Evolutionary conservation across 2,113 vertebrate species (phyloP), one percentile per base, ranked within the genome.

Genomic region (Solea senegalensis): DNA sequence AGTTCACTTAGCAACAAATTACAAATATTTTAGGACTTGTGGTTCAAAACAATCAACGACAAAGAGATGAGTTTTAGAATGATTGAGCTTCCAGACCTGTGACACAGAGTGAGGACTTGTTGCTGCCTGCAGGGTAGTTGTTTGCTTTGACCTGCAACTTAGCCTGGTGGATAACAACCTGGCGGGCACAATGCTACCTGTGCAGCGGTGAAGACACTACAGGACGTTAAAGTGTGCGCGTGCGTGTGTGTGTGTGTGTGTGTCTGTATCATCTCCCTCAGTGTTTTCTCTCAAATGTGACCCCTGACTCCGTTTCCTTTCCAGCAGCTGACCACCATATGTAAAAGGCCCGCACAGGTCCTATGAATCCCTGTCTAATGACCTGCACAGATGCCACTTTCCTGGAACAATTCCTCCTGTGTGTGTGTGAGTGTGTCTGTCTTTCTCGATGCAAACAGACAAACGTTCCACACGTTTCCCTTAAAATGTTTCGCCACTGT

Each of bases 291-390:
- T 86, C 78, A 83, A 63, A 85, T 65, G 67, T 86, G 84, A 83
- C 78, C 86, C 54, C 81, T 83, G n/a, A 67, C 87, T 90, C 81
- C 64, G 72, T 72, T 76, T 85, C 81, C 80, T 64, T 83, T 85
- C 89, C 80, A 90, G 90, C 90, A 92, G 90, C 88, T 93, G 91
- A 95, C 87, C 89, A 76, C 89, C 93, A 93, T 82, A 90, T 94
- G 94, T 90, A 92, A 82, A 84, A 78, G 56, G 72, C 66, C 76
- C 70, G 75, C 89, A 90, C 85, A 69, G 0, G 84, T 89, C 72
- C 78, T 61, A 66, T 80, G 80, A 80, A 77, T 90, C 80, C 73
- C 84, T 51, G 67, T 70, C 83, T 94, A 92, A 94, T 91, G 91
- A 90, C 72, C 89, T 91, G 41, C 34, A 87, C 92, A 95, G 91